These are phyloP conservation scores for Oncorhynchus tshawytscha DNA, from an alignment of 2,113 vertebrate species.

Conservation along the genomic window DNA sequence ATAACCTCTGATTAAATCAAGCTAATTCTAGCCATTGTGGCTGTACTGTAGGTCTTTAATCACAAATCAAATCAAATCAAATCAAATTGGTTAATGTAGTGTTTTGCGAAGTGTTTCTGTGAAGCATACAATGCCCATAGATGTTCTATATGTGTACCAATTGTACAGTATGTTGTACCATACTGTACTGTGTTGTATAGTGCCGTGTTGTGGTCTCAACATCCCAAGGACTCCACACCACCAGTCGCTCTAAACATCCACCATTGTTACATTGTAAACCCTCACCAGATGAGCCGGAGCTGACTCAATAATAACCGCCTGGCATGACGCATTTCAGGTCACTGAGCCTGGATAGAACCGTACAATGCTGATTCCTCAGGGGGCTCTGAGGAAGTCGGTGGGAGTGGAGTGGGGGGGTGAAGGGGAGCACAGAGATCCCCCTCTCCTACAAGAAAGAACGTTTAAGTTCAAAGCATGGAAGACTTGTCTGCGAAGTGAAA, in stretches of 20 bases:
- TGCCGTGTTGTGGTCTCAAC: neutral
- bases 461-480: conserved; percentile 62
- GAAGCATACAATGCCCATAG: neutral
- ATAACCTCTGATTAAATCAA: too few relatives aligned
- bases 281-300: conserved; percentile 13
- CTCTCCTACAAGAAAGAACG: conserved; percentile 43
- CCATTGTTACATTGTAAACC: neutral
- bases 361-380: conserved; percentile 29
- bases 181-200: too few relatives aligned
- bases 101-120: too few relatives aligned
- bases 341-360: conserved; percentile 18
- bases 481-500: conserved; percentile 61
- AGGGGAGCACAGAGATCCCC: conserved; percentile 17
- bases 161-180: too few relatives aligned
- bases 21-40: neutral
- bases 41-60: neutral
- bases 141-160: neutral
- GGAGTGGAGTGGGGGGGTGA: neutral
- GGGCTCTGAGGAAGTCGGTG: conserved; percentile 14
- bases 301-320: conserved; percentile 30
- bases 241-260: neutral
- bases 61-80: too few relatives aligned
- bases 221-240: neutral
- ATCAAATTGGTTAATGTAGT: too few relatives aligned
- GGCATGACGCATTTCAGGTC: conserved; percentile 18